A percentile compares a stretch with the other conserved stretches of the same genome.
Evolutionary conservation across 2,888 invertebrate genomes (phyloP).

Genomic region (Limnephilus rhombicus): DNA sequence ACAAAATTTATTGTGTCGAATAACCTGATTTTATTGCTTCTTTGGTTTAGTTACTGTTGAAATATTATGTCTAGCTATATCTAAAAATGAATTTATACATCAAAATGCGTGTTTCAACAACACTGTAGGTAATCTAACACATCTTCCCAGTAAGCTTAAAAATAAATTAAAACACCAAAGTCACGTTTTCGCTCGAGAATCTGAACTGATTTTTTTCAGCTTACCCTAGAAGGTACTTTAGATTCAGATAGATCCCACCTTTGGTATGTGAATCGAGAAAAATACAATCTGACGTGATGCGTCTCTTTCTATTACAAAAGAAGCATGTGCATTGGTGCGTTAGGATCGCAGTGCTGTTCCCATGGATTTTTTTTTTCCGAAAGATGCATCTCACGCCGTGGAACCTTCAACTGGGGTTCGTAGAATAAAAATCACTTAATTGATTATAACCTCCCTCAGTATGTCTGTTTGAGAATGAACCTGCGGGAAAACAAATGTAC

Average conservation of each 20-base stretch:
- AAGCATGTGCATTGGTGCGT: constrained; percentile 53
- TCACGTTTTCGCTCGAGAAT: neutral
- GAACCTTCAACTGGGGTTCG: constrained; percentile 34
- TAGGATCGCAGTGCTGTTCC: constrained; percentile 55
- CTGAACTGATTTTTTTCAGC: neutral
- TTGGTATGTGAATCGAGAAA: constrained; percentile 30
- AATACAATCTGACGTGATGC: constrained; percentile 44
- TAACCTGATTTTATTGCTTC: too few species aligned
- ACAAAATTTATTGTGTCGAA: too few species aligned
- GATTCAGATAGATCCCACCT: neutral
- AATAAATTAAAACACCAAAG: neutral
- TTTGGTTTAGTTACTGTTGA: too few species aligned
- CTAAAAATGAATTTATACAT: too few species aligned
- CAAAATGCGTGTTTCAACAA: too few species aligned
- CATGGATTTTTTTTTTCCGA: constrained; percentile 53
- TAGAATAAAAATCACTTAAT: neutral
- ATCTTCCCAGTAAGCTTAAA: neutral
- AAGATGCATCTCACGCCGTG: constrained; percentile 33
- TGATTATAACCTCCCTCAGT: too few species aligned
- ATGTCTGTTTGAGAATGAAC: too few species aligned
- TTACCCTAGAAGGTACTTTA: neutral
- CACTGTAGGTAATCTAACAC: neutral
- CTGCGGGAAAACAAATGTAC: too few species aligned
- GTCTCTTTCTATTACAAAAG: constrained; percentile 34
- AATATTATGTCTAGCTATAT: too few species aligned